Conservation (phyloP, 2,113 vertebrate genomes). For the Diadophis punctatus region DNA sequence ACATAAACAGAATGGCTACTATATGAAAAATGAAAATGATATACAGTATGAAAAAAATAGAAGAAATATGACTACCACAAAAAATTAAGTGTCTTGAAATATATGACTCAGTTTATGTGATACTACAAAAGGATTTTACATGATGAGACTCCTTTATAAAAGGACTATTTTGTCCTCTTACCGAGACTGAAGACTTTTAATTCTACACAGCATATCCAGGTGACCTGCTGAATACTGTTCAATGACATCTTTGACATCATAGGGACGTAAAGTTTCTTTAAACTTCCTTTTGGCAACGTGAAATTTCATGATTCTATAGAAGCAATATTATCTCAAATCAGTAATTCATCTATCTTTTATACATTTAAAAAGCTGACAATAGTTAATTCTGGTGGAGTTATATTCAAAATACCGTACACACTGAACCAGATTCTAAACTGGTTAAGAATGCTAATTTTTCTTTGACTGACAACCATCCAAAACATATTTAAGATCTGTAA, state of each 20-base stretch:
- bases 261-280: slow-evolving; percentile 92
- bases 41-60: neutral
- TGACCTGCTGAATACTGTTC: slow-evolving; percentile 97
- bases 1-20: neutral
- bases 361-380: neutral
- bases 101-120: neutral
- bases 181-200: slow-evolving; percentile 96
- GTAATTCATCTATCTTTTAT: neutral
- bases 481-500: neutral
- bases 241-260: slow-evolving; percentile 97
- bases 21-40: neutral
- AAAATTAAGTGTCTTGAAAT: slow-evolving; percentile 5
- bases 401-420: neutral
- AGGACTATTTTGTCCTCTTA: slow-evolving; percentile 61
- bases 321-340: slow-evolving; percentile 29
- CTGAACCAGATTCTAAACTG: neutral
- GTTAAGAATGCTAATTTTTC: neutral
- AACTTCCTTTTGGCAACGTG: slow-evolving; percentile 97
- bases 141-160: neutral
- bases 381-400: neutral
- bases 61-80: neutral
- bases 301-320: slow-evolving; percentile 93
- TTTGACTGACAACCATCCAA: neutral
- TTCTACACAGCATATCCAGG: slow-evolving; percentile 94
- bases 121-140: neutral